These are phyloP conservation scores for Corydoras maculifer DNA, from an alignment of 2,113 vertebrate species.

Conservation along the genomic window DNA sequence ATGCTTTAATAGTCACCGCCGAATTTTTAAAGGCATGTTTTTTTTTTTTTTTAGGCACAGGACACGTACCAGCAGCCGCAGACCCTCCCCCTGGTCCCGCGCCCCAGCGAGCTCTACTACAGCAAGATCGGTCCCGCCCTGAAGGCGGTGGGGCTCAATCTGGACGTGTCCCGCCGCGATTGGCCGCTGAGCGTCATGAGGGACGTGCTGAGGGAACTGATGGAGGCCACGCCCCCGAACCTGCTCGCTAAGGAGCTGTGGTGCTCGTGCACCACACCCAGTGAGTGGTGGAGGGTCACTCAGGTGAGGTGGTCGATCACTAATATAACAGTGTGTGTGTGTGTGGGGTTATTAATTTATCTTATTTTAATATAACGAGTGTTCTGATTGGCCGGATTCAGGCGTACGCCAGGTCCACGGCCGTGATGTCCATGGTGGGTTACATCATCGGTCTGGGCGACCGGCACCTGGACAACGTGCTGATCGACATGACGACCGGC, in stretches of 20 bases:
- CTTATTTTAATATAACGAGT: not conserved
- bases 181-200: constrained; percentile 96
- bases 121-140: constrained; percentile 93
- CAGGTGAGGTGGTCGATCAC: constrained; percentile 67
- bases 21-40: not conserved
- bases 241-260: constrained; percentile 94
- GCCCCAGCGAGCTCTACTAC: constrained; percentile 96
- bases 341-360: too few relatives aligned
- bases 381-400: constrained; percentile 41
- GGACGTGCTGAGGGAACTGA: constrained; percentile 88
- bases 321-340: too few relatives aligned
- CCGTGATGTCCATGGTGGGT: constrained; percentile 99
- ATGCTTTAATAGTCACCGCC: not conserved
- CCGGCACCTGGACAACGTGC: constrained; percentile 95
- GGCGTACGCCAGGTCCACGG: constrained; percentile 94
- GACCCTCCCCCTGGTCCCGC: constrained; percentile 86
- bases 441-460: constrained; percentile 98
- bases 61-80: constrained; percentile 87
- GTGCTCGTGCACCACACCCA: constrained; percentile 93
- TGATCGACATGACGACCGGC: constrained; percentile 98
- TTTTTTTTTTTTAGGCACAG: constrained; percentile 64
- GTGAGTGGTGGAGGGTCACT: constrained; percentile 97
- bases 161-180: constrained; percentile 89
- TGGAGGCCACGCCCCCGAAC: constrained; percentile 93
- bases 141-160: constrained; percentile 85